phyloP scores from a whole-genome alignment of 2,888 invertebrate genomes.

The Brenthis ino region DNA sequence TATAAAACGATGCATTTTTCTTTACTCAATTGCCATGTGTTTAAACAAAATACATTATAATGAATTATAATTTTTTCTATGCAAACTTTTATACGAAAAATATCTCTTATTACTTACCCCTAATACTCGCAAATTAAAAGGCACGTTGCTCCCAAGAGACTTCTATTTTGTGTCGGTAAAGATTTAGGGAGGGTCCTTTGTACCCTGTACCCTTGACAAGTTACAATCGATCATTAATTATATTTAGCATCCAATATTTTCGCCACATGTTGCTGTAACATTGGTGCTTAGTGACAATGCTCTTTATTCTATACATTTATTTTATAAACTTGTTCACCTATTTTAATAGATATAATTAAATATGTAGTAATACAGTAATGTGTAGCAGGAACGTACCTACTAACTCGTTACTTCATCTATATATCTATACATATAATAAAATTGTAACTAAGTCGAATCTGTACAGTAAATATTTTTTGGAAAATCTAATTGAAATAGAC shows the following conservation, averaged over 20 bases:
- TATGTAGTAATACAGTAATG: too few species aligned
- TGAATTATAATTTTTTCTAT: constrained; percentile 41
- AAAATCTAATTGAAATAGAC: too few species aligned
- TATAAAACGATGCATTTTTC: too few species aligned
- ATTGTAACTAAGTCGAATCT: too few species aligned
- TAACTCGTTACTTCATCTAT: too few species aligned
- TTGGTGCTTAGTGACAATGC: constrained; percentile 43
- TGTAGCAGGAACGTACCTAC: too few species aligned
- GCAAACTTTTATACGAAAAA: constrained; percentile 39
- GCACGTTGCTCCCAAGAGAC: constrained; percentile 68
- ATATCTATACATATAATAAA: too few species aligned
- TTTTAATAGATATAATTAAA: too few species aligned
- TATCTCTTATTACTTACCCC: constrained; percentile 58
- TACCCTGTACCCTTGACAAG: constrained; percentile 64
- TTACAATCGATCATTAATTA: constrained; percentile 80
- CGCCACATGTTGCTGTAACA: constrained; percentile 71
- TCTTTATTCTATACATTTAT: constrained; percentile 23
- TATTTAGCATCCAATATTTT: constrained; percentile 74
- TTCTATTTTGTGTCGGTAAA: constrained; percentile 68
- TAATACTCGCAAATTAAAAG: constrained; percentile 81
- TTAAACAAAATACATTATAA: constrained; percentile 1
- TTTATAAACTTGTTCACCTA: too few species aligned
- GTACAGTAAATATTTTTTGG: too few species aligned
- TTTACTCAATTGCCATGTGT: too few species aligned
- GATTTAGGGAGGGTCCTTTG: constrained; percentile 69